Base-by-base conservation (phyloP, 2,888 invertebrate species). In the Andrena flavipes region DNA sequence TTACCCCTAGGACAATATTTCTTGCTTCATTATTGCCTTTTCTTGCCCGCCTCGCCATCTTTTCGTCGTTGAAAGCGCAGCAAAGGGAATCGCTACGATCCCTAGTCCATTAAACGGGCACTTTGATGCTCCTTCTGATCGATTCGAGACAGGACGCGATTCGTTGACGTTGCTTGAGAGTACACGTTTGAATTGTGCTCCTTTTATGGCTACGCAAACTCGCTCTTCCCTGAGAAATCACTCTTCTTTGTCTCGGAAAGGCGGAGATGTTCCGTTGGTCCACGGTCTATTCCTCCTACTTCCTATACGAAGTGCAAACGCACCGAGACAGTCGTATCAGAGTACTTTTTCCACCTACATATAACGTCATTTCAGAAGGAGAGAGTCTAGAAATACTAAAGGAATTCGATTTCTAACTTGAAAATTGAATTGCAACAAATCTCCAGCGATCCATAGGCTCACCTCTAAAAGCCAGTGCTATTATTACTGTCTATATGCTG, bases 171-270 rank as follows among this genome's bases (percentile, higher is more conserved):
- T 29, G 13, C 60, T 65, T 4, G 20, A 54, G 20, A 29, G 35
- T 42, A 54, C 42, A n/a, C 26, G 23, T 65, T 59, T 42, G 33
- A 62, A 16, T 30, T 29, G 64, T 29, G 54, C 67, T 54, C 23
- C 51, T 68, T 65, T 77, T 48, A 59, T 48, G 35, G 35, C 16
- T 74, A 74, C 10, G 74, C 48, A 74, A 74, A 68, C 74, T 68
- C 54, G 48, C 51, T 62, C 62, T 30, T 2, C 23, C 23, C 30
- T 13, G n/a, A 48, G 59, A 65, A 72, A 77, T 76, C 59, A 33
- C n/a, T 23, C 33, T 60, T 30, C 30, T 35, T 51, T 74, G 74
- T 75, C 33, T 20, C 29, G 4, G n/a, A 20, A 8, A 29, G 10
- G 8, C n/a, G 20, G 16, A 23, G 10, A n/a, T 33, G n/a, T 30